Base-by-base conservation (phyloP, 2,113 vertebrate genomes). In the Bufo gargarizans region DNA sequence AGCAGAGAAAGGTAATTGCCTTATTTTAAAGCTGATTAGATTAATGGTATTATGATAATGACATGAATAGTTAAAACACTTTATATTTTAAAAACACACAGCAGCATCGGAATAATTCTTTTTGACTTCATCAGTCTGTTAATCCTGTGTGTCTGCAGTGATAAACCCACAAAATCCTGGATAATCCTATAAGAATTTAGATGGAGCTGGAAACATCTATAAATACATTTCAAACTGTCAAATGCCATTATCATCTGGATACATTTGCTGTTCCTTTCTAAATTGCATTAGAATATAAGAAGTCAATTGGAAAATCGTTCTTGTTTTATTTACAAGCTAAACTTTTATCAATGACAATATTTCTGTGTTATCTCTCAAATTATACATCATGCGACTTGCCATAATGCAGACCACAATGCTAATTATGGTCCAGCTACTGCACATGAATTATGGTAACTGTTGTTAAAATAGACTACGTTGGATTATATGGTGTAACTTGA, bases 121-220 rank as follows among this genome's bases (percentile, higher is more conserved):
- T 94, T 95, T 94, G 92, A 95, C 94, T 96, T 95, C 92, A 93
- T 94, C 90, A 91, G 90, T 67, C 90, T 91, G 91, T 93, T 97
- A 97, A 97, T 96, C 95, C 92, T 93, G 89, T 87, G 90, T 91
- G 94, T 95, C 94, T 94, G 90, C 91, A 93, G 94, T 94, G 94
- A 97, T 96, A 96, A 97, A 96, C 93, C 93, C 90, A 71, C 91
- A 94, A 96, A 96, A 97, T 96, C 95, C 91, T 90, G 77, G 91
- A 93, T 96, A 96, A 96, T 96, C 95, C 95, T 92, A 91, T 93
- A 94, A 94, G 92, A 94, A 94, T 95, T 94, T 92, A 95, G 91
- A 92, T 90, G 91, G 91, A 92, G 90, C 92, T 95, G 91, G 91
- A 91, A 96, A 93, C 90, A 94, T 91, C 93, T 94, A 92, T 91